Evolutionary conservation across 2,797 vertebrate genomes (phyloP).

Genomic region (Fistularia commersonii): DNA sequence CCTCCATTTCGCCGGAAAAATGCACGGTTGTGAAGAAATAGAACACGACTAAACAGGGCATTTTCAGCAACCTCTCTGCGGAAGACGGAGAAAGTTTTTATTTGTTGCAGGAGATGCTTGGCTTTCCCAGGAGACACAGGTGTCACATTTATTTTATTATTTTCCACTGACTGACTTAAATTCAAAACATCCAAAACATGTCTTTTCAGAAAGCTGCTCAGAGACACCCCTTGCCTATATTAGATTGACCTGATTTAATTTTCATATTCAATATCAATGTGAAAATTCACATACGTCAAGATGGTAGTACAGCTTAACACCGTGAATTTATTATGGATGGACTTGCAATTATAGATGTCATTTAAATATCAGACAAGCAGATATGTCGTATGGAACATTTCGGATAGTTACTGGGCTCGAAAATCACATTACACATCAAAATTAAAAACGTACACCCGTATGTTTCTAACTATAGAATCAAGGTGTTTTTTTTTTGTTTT

Average conservation of each 20-base stretch:
- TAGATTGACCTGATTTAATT: neutral
- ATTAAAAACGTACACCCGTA: too few relatives aligned
- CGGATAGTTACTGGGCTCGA: too few relatives aligned
- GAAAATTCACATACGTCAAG: too few relatives aligned
- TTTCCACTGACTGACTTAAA: slow-evolving; percentile 41
- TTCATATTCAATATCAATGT: too few relatives aligned
- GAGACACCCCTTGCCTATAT: slow-evolving; percentile 14
- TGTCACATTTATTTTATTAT: slow-evolving; percentile 61
- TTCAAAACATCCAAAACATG: slow-evolving; percentile 37
- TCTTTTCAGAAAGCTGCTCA: slow-evolving; percentile 34
- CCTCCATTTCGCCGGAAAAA: slow-evolving; percentile 62
- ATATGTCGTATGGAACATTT: too few relatives aligned
- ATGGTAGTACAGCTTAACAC: too few relatives aligned
- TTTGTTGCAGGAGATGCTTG: slow-evolving; percentile 69
- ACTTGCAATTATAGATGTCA: too few relatives aligned
- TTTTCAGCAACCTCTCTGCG: slow-evolving; percentile 53
- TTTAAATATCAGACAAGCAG: too few relatives aligned
- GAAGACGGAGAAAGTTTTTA: slow-evolving; percentile 66
- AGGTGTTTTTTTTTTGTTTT: too few relatives aligned
- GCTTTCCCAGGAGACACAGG: slow-evolving; percentile 65
- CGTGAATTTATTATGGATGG: too few relatives aligned
- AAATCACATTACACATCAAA: too few relatives aligned
- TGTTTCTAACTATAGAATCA: too few relatives aligned
- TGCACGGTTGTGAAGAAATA: slow-evolving; percentile 72
- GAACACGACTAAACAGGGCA: slow-evolving; percentile 74